phyloP scores from a whole-genome alignment of 2,797 vertebrate genomes.

The Lemur catta region DNA sequence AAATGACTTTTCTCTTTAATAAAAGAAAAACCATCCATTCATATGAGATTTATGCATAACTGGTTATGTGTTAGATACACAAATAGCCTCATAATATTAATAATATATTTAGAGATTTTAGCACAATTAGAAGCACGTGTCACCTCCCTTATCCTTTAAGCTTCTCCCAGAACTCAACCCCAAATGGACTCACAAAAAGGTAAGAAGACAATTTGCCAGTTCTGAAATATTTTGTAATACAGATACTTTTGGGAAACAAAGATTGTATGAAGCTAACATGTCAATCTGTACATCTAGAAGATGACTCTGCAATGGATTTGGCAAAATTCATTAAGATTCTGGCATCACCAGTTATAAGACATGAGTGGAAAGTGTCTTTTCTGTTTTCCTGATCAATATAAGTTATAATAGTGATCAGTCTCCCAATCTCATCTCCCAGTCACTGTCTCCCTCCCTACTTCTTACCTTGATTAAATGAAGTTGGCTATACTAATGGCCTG shows the following conservation, averaged over 20 bases:
- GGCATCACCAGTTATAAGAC: neutral
- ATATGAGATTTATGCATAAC: slow-evolving; percentile 40
- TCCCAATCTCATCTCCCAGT: slow-evolving; percentile 31
- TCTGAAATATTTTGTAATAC: neutral
- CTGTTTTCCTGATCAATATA: slow-evolving; percentile 53
- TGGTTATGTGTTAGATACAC: slow-evolving; percentile 29
- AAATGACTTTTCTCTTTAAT: slow-evolving; percentile 60
- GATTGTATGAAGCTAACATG: neutral
- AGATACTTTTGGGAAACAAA: slow-evolving; percentile 35
- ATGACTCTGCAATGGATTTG: slow-evolving; percentile 51
- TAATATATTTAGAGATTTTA: slow-evolving; percentile 49
- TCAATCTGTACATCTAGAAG: slow-evolving; percentile 54
- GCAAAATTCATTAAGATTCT: slow-evolving; percentile 18
- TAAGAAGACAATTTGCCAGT: neutral
- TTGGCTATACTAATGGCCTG: slow-evolving; percentile 62
- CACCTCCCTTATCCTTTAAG: neutral
- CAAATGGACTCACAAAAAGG: neutral
- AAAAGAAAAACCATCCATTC: slow-evolving; percentile 37
- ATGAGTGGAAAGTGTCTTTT: slow-evolving; percentile 21
- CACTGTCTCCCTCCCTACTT: neutral
- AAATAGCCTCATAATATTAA: slow-evolving; percentile 43
- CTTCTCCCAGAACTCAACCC: neutral
- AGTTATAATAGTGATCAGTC: slow-evolving; percentile 55
- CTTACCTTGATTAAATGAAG: slow-evolving; percentile 72
- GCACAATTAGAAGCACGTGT: slow-evolving; percentile 15